Evolutionary conservation across 2,888 invertebrate species (phyloP), one percentile per base, ranked within the genome.

Genomic region (Bimastos eiseni): DNA sequence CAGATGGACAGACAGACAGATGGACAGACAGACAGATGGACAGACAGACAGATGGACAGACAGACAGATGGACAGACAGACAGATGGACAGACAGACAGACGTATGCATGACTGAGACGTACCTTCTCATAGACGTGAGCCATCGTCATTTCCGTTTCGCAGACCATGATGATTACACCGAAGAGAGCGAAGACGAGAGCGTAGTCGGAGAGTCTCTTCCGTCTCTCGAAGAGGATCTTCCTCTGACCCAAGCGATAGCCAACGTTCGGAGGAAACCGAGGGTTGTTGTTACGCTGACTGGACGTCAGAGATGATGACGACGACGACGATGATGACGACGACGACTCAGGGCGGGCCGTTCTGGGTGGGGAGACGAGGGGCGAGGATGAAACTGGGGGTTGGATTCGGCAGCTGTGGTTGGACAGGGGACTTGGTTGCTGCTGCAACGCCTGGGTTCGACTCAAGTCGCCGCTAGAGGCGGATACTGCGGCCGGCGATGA

Each of bases 171-270:
- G 95, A 98, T 97, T 96, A 99, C 99, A 94, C 99, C 99, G 96
- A 99, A 98, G 98, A 99, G 98, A 94, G 99, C 99, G 97, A 99
- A 99, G 93, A 99, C 98, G 94, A 99, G 97, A 93, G 99, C 98
- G 96, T 99, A 99, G 96, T 99, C 99, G 96, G 98, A 98, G 96
- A 99, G 98, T 95, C 98, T 96, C 96, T 99, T 98, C 94, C 99
- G 96, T 96, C 98, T 98, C 96, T 99, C 99, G 96, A 99, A 99
- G 95, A 99, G 96, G 93, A 98, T 98, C 97, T 99, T 99, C 96
- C 99, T 97, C 95, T 98, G 97, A 94, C 99, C 99, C 84, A 84
- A 84, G 5, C 84, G 84, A 30, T 84, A 84, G 4, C 84, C 84
- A 21, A 36, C 84, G 84, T 33, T 84, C 84, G 34, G 33, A 33